Evolutionary conservation across 2,797 vertebrate species (phyloP), one percentile per base, ranked within the genome.

Genomic region (Lophius americanus): DNA sequence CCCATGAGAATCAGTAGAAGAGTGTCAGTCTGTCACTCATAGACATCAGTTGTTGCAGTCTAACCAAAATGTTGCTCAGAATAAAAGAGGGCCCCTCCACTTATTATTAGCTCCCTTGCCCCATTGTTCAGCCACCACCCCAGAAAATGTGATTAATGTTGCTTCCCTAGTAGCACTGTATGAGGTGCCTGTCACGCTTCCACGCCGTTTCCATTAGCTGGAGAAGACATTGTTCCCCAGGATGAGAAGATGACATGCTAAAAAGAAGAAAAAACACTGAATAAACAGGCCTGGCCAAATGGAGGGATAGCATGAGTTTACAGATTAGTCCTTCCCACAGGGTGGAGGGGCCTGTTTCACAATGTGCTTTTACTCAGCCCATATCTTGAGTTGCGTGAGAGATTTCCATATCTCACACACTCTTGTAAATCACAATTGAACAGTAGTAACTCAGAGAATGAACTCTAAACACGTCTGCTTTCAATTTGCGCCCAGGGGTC

Each of bases 401-500:
- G 92, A 94, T 93, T 94, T 91, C 94, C 92, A 93, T 93, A 92
- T 92, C 94, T 96, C 92, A 93, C 92, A 90, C 88, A 91, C 87
- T 91, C 91, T 94, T 94, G 93, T 97, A 95, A 94, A 96, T 95
- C 94, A 95, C 93, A 94, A 92, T 88, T 85, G 91, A 95, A 95
- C 92, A 90, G 94, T 95, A 96, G 95, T 95, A 95, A 95, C 93
- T 95, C 92, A 93, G 91, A 92, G 91, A 94, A 94, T 88, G 92
- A 95, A 94, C 93, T 93, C 89, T 91, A 93, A 95, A 94, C 92
- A 93, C 81, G 93, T 93, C 95, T 97, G 96, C 91, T 96, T 98
- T 94, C 93, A 94, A 96, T 97, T 95, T 94, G 85, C 88, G 77
- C 78, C 82, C 82, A 85, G 84, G 84, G 83, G 85, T 80, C 90